phyloP scores from a whole-genome alignment of 2,113 vertebrate genomes.

The Limnothrissa miodon region DNA sequence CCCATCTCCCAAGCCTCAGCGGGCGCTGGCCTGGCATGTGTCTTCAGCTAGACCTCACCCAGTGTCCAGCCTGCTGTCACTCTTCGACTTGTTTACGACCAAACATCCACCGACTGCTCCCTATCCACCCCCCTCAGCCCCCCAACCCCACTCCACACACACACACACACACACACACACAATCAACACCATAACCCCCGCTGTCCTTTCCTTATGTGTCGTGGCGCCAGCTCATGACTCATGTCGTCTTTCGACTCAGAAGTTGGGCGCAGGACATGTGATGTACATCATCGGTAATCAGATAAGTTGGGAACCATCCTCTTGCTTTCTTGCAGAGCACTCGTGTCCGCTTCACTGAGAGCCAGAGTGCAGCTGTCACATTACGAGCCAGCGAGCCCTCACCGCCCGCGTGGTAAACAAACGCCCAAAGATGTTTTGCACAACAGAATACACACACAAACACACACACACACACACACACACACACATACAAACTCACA shows the following conservation, averaged over 20 bases:
- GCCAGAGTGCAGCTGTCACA: constrained; percentile 72
- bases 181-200: constrained; percentile 33
- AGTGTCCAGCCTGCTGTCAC: constrained; percentile 59
- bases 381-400: constrained; percentile 57
- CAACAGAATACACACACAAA: constrained; percentile 26
- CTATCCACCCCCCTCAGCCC: not conserved
- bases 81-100: constrained; percentile 67
- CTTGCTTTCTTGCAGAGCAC: constrained; percentile 66
- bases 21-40: constrained; percentile 52
- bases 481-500: too few relatives aligned
- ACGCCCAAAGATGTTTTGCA: constrained; percentile 59
- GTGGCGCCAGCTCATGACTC: not conserved
- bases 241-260: constrained; percentile 2
- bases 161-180: constrained; percentile 27
- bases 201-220: not conserved
- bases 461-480: constrained; percentile 2
- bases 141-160: constrained; percentile 16
- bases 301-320: constrained; percentile 73
- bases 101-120: constrained; percentile 37
- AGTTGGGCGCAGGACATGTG: constrained; percentile 59
- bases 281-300: constrained; percentile 75
- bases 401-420: constrained; percentile 59
- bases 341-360: constrained; percentile 67
- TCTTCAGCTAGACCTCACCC: constrained; percentile 71
- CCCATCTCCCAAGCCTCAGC: constrained; percentile 39